These are phyloP conservation scores for Drosophila setosimentum DNA, from an alignment of 2,888 invertebrate species.

Conservation along the genomic window DNA sequence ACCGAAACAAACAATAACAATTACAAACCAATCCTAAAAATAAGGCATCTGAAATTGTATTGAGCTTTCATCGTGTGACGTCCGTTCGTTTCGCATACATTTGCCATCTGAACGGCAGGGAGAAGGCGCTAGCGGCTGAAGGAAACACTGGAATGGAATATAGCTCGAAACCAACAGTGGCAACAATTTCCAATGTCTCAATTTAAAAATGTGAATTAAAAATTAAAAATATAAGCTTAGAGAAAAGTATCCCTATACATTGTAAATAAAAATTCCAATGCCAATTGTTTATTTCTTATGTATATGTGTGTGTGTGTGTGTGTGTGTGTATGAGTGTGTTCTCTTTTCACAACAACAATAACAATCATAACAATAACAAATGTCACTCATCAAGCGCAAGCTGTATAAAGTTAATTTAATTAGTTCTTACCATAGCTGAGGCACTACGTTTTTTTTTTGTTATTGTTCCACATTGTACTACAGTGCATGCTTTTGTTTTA, in stretches of 20 bases:
- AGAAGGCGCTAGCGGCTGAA: slow-evolving; percentile 15
- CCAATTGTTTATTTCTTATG: slow-evolving; percentile 13
- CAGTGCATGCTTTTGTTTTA: slow-evolving; percentile 38
- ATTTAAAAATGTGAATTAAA: slow-evolving; percentile 33
- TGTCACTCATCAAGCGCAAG: slow-evolving; percentile 32
- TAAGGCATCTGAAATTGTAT: slow-evolving; percentile 89
- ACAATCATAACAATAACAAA: slow-evolving; percentile 26
- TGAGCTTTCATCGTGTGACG: slow-evolving; percentile 90
- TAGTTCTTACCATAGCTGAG: neutral
- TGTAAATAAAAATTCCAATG: slow-evolving; percentile 44
- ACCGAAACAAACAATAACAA: slow-evolving; percentile 31
- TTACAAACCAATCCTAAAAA: slow-evolving; percentile 5
- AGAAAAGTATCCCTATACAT: slow-evolving; percentile 1
- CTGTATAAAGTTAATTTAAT: slow-evolving; percentile 23
- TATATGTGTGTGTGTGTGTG: neutral
- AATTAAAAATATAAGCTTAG: slow-evolving; percentile 5
- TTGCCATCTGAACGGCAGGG: slow-evolving; percentile 62
- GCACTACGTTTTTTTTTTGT: slow-evolving; percentile 2
- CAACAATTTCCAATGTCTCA: slow-evolving; percentile 26
- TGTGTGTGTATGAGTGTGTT: slow-evolving; percentile 8
- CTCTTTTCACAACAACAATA: slow-evolving; percentile 17
- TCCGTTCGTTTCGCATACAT: slow-evolving; percentile 87
- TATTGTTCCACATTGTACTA: slow-evolving; percentile 49
- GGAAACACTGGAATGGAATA: slow-evolving; percentile 36
- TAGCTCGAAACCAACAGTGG: slow-evolving; percentile 3